Percentiles rank a stretch among this genome's conserved stretches.
These are phyloP conservation scores for Microtus ochrogaster DNA, from an alignment of 2,113 vertebrate species.

Conservation along the genomic window DNA sequence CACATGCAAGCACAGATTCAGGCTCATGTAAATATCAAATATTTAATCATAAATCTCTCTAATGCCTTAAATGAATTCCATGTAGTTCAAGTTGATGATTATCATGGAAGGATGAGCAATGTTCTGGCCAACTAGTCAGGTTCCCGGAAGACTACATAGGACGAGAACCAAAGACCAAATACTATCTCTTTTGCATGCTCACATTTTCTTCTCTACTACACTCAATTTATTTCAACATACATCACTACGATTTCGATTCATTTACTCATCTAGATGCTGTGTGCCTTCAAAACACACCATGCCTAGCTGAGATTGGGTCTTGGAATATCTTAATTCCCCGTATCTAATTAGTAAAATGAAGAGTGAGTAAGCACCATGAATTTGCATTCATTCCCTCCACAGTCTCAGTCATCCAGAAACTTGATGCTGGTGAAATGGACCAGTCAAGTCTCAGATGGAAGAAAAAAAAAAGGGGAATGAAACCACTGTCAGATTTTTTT, in stretches of 20 bases:
- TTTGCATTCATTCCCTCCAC: not conserved
- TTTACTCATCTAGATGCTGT: not conserved
- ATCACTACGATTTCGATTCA: not conserved
- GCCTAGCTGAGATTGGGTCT: not conserved
- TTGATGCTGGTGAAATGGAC: not conserved
- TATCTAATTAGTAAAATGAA: not conserved
- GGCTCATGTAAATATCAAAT: not conserved
- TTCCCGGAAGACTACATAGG: not conserved
- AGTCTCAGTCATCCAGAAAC: not conserved
- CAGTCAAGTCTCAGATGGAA: not conserved
- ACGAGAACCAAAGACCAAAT: not conserved
- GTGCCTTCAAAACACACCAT: not conserved
- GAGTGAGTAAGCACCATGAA: not conserved
- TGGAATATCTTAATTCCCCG: not conserved
- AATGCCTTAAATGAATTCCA: not conserved
- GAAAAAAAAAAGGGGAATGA: not conserved
- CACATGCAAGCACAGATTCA: not conserved
- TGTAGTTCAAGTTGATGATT: not conserved
- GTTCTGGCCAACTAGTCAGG: not conserved
- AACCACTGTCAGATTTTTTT: not conserved
- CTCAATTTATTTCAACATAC: not conserved
- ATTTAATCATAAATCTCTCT: not conserved
- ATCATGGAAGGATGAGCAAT: not conserved
- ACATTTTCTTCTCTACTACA: not conserved
- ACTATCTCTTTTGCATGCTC: not conserved